Percentiles rank a stretch among this genome's conserved stretches.
Evolutionary conservation across 2,113 vertebrate genomes (phyloP).

Genomic region (Nicator chloris): DNA sequence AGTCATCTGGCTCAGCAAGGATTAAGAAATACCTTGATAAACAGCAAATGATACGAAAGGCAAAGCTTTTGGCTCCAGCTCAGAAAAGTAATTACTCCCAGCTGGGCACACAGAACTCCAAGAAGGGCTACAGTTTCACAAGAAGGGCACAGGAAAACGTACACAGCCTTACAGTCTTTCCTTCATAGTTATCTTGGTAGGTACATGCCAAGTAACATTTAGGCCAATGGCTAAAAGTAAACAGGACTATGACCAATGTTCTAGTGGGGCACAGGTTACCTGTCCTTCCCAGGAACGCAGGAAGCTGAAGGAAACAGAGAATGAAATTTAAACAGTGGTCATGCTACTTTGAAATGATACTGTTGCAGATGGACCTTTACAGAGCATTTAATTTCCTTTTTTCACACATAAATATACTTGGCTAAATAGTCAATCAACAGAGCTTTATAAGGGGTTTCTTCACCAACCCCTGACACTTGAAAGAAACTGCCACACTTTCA

Average conservation of each 20-base stretch:
- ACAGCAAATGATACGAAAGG: slow-evolving; percentile 62
- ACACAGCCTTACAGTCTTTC: neutral
- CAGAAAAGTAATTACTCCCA: slow-evolving; percentile 62
- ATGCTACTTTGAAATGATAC: neutral
- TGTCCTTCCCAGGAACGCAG: neutral
- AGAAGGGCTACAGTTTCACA: slow-evolving; percentile 37
- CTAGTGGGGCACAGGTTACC: neutral
- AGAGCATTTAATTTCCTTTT: neutral
- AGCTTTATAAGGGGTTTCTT: neutral
- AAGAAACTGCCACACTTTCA: neutral
- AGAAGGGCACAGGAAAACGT: neutral
- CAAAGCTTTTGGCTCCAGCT: slow-evolving; percentile 41
- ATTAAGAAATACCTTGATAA: slow-evolving; percentile 70
- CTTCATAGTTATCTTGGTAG: neutral
- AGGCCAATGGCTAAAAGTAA: neutral
- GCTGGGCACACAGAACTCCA: slow-evolving; percentile 9
- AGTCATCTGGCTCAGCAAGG: slow-evolving; percentile 48
- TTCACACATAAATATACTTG: neutral
- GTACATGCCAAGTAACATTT: neutral
- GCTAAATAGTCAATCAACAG: neutral
- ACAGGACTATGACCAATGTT: neutral
- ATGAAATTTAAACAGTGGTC: neutral
- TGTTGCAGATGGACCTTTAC: neutral
- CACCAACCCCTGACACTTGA: neutral
- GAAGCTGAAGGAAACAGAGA: neutral